Conservation (phyloP, 2,888 invertebrate species). For the Oligia latruncula region DNA sequence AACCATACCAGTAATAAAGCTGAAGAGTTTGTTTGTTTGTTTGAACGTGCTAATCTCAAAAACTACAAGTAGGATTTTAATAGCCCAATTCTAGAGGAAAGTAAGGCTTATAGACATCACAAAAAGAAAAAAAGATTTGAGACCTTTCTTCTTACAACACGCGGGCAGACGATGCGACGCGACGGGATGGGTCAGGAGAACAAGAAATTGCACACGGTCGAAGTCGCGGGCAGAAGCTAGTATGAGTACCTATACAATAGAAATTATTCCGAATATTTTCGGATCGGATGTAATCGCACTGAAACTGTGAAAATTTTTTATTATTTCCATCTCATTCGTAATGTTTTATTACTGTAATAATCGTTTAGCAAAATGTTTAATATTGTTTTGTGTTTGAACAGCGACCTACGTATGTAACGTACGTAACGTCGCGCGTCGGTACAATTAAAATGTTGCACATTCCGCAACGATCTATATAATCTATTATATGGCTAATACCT, state of each 20-base stretch:
- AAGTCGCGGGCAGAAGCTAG: background rate
- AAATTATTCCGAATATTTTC: constrained; percentile 6
- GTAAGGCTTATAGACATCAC: background rate
- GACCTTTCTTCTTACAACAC: background rate
- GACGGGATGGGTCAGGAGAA: background rate
- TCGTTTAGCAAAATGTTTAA: constrained; percentile 34
- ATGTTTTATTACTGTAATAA: constrained; percentile 44
- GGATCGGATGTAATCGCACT: constrained; percentile 13
- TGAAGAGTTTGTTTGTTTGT: background rate
- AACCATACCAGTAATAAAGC: background rate
- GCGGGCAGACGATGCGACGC: background rate
- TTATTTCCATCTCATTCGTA: constrained; percentile 36
- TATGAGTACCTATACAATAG: background rate
- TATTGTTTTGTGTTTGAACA: constrained; percentile 31
- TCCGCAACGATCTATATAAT: background rate
- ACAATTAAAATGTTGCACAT: constrained; percentile 49
- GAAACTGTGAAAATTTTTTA: constrained; percentile 29
- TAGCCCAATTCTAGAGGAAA: background rate
- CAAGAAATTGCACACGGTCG: background rate
- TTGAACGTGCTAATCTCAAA: background rate
- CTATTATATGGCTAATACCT: background rate
- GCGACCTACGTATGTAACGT: constrained; percentile 17
- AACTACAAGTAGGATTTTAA: background rate
- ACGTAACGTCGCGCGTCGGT: constrained; percentile 13
- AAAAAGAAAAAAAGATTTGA: background rate